These are phyloP conservation scores for Platyrinchus mystaceus DNA, from an alignment of 2,797 vertebrate species.

Conservation along the genomic window DNA sequence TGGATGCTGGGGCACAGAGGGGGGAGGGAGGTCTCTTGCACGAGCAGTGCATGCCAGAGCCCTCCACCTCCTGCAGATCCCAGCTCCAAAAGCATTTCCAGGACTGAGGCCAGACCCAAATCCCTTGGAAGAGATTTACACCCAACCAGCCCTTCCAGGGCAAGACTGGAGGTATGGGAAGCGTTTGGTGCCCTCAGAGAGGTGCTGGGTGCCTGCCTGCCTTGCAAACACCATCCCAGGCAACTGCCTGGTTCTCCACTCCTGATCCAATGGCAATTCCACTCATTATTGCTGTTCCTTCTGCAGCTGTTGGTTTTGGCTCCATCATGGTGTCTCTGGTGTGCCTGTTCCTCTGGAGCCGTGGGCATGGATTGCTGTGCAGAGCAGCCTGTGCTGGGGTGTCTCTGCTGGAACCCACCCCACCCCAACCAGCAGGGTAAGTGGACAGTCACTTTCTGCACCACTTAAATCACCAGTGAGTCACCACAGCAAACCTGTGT, in stretches of 20 bases:
- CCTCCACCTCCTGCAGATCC: rapidly evolving
- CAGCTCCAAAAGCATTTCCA: no score
- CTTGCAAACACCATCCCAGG: neutral
- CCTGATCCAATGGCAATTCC: rapidly evolving
- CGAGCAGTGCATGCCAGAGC: rapidly evolving
- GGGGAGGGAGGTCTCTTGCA: neutral
- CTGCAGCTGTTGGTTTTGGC: neutral
- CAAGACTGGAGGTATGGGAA: neutral
- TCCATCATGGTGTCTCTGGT: rapidly evolving
- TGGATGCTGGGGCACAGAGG: neutral
- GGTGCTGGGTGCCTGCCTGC: neutral
- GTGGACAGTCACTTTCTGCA: neutral
- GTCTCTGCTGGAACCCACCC: neutral
- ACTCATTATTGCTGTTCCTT: rapidly evolving
- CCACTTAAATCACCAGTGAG: rapidly evolving
- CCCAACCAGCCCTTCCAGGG: neutral
- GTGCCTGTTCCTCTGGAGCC: no score
- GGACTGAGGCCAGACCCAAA: neutral
- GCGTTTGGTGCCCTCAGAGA: neutral
- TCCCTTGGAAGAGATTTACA: neutral
- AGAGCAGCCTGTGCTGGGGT: rapidly evolving
- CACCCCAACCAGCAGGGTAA: neutral
- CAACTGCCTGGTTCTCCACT: rapidly evolving
- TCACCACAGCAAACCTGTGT: rapidly evolving
- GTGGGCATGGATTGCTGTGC: neutral